Evolutionary conservation across 2,888 invertebrate genomes (phyloP).

Genomic region (Gnatocerus cornutus): DNA sequence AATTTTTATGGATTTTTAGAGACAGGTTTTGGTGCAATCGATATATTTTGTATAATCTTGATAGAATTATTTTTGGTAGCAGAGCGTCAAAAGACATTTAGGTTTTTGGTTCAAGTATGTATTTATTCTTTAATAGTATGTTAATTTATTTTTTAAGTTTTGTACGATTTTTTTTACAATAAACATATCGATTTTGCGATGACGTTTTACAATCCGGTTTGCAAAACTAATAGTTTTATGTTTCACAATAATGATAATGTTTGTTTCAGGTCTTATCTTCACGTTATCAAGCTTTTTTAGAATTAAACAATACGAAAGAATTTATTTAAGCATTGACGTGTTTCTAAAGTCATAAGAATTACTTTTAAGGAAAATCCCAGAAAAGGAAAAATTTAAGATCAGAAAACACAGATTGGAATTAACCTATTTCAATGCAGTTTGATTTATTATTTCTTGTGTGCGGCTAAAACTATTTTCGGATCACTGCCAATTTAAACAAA

Average conservation of each 20-base stretch:
- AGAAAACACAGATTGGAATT: too few species aligned
- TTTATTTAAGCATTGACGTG: too few species aligned
- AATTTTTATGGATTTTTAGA: slow-evolving; percentile 1
- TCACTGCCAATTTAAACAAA: too few species aligned
- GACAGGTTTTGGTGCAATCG: slow-evolving; percentile 39
- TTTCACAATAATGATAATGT: too few species aligned
- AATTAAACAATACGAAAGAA: too few species aligned
- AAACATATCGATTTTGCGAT: slow-evolving; percentile 9
- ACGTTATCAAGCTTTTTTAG: too few species aligned
- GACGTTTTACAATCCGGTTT: background rate
- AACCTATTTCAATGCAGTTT: too few species aligned
- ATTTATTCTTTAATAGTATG: slow-evolving; percentile 20
- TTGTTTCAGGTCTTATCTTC: slow-evolving; percentile 2
- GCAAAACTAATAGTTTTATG: background rate
- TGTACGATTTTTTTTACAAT: slow-evolving; percentile 25
- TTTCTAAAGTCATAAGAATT: too few species aligned
- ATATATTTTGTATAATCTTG: slow-evolving; percentile 29
- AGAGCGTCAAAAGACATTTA: slow-evolving; percentile 30
- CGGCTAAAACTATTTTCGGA: too few species aligned
- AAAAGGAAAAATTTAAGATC: too few species aligned
- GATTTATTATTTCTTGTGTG: too few species aligned
- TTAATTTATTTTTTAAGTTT: slow-evolving; percentile 34
- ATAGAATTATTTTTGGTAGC: slow-evolving; percentile 11
- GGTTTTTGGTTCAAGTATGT: slow-evolving; percentile 27
- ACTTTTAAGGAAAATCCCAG: too few species aligned